Evolutionary conservation across 30 jellyfish, hydroid and myxozoan species (phyloP).

Genomic region (Nemopilema nomurai): DNA sequence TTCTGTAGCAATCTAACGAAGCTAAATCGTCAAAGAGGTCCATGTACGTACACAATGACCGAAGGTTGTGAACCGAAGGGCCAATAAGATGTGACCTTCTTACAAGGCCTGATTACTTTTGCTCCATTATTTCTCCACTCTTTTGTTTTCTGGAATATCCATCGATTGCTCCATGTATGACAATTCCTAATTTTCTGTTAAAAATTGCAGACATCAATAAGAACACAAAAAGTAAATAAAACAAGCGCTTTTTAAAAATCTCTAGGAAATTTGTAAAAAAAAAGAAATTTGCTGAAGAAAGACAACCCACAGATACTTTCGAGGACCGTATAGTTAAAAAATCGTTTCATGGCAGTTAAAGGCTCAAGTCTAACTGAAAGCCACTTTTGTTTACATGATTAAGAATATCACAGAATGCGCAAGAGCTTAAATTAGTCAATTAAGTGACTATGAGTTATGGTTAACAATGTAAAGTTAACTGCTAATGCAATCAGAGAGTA

Average conservation of each 20-base stretch:
- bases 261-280: neutral
- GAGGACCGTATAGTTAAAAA: neutral
- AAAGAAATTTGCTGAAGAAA: neutral
- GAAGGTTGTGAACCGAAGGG: conserved; percentile 2
- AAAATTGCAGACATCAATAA: neutral
- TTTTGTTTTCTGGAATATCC: conserved; percentile 18
- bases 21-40: neutral
- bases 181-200: conserved; percentile 20
- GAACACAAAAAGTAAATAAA: neutral
- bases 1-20: neutral
- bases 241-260: neutral
- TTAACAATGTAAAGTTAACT: neutral
- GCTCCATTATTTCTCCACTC: conserved; percentile 1
- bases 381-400: neutral
- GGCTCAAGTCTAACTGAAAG: neutral
- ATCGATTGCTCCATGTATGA: conserved; percentile 30
- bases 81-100: neutral
- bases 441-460: too few relatives aligned
- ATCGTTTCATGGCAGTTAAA: neutral
- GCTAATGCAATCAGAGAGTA: neutral
- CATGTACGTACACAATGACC: neutral
- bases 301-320: neutral
- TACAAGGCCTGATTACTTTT: conserved; percentile 2
- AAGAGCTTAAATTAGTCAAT: too few relatives aligned
- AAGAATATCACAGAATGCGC: neutral